Percentiles rank a stretch among this genome's conserved stretches.
Evolutionary conservation across 1,140 invertebrate species (phyloP).

Genomic region (Caenorhabditis briggsae): DNA sequence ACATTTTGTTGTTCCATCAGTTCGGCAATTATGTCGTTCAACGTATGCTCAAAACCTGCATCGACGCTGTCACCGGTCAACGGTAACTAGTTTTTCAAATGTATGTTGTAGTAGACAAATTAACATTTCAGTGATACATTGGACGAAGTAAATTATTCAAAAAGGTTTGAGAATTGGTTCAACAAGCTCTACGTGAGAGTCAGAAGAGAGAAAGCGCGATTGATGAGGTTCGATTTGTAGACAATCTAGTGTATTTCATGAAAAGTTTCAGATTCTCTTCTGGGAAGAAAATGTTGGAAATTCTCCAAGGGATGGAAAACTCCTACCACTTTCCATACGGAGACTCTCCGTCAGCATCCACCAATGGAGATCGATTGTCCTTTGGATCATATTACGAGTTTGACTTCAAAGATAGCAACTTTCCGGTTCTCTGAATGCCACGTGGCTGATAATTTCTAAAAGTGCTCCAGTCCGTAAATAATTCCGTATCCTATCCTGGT

Average conservation of each 20-base stretch:
- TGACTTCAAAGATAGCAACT: too few relatives aligned
- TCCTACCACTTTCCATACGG: background rate
- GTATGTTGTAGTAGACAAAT: background rate
- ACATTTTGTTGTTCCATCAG: slow-evolving; percentile 73
- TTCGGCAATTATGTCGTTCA: slow-evolving; percentile 74
- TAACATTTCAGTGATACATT: background rate
- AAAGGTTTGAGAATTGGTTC: background rate
- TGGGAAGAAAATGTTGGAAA: slow-evolving; percentile 57
- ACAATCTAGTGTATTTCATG: background rate
- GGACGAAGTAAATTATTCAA: background rate
- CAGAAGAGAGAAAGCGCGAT: background rate
- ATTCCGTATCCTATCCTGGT: too few relatives aligned
- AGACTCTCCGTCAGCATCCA: too few relatives aligned
- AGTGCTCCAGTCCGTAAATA: too few relatives aligned
- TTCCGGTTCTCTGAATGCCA: too few relatives aligned
- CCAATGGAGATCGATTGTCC: too few relatives aligned
- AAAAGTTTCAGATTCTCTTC: slow-evolving; percentile 51
- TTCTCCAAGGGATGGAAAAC: background rate
- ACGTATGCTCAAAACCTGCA: slow-evolving; percentile 63
- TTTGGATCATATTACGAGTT: too few relatives aligned
- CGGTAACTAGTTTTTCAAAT: background rate
- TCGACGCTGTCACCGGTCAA: background rate
- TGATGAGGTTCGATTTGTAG: background rate
- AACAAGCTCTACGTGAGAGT: slow-evolving; percentile 15
- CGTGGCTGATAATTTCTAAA: too few relatives aligned